Conservation (phyloP, 53 echinoderm and acorn worm species). For the Glandiceps talaboti region DNA sequence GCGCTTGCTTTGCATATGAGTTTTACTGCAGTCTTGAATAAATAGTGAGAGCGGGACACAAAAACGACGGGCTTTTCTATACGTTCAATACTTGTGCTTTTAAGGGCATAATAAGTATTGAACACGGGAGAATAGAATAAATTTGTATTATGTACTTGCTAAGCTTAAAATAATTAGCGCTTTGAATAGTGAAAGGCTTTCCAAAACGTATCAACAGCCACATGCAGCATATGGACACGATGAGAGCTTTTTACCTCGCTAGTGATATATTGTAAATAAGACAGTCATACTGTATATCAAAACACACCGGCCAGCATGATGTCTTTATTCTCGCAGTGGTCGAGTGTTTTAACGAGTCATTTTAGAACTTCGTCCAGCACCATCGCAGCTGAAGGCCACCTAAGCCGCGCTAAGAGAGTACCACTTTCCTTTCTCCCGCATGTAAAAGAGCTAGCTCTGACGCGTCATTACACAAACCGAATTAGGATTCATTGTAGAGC, state of each 20-base stretch:
- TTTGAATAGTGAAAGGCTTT: background rate
- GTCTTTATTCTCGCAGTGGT: background rate
- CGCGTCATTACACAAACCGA: background rate
- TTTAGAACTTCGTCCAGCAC: background rate
- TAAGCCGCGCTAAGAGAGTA: background rate
- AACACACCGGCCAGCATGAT: background rate
- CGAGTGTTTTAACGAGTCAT: background rate
- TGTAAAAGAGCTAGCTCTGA: background rate
- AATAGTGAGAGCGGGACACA: background rate
- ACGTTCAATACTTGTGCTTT: slow-evolving; percentile 4
- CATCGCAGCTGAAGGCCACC: background rate
- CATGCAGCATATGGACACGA: background rate
- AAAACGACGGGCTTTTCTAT: background rate
- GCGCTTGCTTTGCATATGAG: background rate
- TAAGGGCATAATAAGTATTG: slow-evolving; percentile 2
- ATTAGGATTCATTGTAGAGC: background rate
- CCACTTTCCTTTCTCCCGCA: background rate
- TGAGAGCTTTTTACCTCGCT: background rate
- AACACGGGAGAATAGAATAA: background rate
- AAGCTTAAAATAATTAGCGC: slow-evolving; percentile 12
- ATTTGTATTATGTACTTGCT: background rate
- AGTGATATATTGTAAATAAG: background rate
- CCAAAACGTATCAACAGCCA: background rate
- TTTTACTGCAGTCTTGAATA: background rate
- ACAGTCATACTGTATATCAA: background rate